Evolutionary conservation across 2,113 vertebrate species (phyloP).

Genomic region (Aix galericulata): DNA sequence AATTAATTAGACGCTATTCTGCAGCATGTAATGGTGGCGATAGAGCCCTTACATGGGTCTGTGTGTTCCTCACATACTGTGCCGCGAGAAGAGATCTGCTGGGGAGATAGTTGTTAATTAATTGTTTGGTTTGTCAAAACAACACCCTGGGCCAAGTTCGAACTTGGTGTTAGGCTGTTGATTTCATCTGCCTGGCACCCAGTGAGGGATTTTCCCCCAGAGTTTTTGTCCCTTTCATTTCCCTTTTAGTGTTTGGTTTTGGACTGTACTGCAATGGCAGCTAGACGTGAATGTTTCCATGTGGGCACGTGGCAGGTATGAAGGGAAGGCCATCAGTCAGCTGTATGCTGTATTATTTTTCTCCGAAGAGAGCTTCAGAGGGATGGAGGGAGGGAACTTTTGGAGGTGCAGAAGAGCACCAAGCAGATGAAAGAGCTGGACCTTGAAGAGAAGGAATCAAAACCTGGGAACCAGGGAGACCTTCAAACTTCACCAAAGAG

Average conservation of each 20-base stretch:
- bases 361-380: not conserved
- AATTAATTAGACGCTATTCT: constrained; percentile 80
- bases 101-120: constrained; percentile 78
- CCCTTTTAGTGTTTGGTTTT: constrained; percentile 41
- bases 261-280: constrained; percentile 16
- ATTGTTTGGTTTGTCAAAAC: constrained; percentile 77
- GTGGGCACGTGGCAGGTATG: not conserved
- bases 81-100: constrained; percentile 71
- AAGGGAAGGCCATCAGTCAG: not conserved
- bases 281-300: constrained; percentile 44
- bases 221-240: constrained; percentile 1
- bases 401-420: not conserved
- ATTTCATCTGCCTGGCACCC: constrained; percentile 28
- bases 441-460: not conserved
- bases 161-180: not conserved
- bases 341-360: not conserved
- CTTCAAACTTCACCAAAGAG: not conserved
- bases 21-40: constrained; percentile 63
- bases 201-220: not conserved
- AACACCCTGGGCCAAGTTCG: constrained; percentile 44
- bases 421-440: constrained; percentile 10
- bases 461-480: not conserved
- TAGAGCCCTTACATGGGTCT: constrained; percentile 66
- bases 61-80: constrained; percentile 50
- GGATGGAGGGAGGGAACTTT: not conserved